Evolutionary conservation across 2,797 vertebrate species (phyloP).

Genomic region (Enteromius anoplus): DNA sequence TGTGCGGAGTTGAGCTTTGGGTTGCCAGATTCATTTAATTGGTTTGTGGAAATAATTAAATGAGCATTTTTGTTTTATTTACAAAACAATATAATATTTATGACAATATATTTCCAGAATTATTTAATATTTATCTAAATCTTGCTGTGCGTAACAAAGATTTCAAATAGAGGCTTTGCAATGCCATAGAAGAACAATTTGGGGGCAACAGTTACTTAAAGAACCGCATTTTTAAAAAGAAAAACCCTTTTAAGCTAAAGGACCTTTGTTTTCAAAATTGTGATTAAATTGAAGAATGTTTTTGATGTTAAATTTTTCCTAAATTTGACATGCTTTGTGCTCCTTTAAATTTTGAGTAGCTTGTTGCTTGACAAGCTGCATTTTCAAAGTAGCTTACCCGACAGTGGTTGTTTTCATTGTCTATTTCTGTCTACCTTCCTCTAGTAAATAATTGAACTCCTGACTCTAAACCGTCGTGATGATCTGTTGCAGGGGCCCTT

Average conservation of each 20-base stretch:
- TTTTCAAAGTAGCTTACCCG: not conserved
- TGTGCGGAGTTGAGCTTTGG: not conserved
- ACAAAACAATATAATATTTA: not conserved
- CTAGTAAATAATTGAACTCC: conserved; percentile 10
- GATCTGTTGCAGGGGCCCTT: not conserved
- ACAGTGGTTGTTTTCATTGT: conserved; percentile 17
- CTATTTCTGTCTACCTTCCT: conserved; percentile 17
- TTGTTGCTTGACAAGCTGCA: conserved; percentile 12
- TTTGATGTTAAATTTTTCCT: not conserved
- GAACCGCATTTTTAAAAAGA: not conserved
- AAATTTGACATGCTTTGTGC: not conserved
- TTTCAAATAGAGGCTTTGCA: not conserved
- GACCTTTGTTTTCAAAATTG: not conserved
- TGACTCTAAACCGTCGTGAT: not conserved
- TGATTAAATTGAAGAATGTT: not conserved
- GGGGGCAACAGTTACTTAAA: not conserved
- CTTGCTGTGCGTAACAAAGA: not conserved
- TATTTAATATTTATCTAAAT: not conserved
- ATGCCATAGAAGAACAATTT: not conserved
- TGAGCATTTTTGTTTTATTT: not conserved
- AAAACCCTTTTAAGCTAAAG: not conserved
- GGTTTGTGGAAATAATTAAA: not conserved
- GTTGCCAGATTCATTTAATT: not conserved
- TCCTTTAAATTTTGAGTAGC: conserved; percentile 15
- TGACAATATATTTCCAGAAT: not conserved